phyloP scores from a whole-genome alignment of 2,113 vertebrate genomes.

The Coryphaenoides rupestris region DNA sequence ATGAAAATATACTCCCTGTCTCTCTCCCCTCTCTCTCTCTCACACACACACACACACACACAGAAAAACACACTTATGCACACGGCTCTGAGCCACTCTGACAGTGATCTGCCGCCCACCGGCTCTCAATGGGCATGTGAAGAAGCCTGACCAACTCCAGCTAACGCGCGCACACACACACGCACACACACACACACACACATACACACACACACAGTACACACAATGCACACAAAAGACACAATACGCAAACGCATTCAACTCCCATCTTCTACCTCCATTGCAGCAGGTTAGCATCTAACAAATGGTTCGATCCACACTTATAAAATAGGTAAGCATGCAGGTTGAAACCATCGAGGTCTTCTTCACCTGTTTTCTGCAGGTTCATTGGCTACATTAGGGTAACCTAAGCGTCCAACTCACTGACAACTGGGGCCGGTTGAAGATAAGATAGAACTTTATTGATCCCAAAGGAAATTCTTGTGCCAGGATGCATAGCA shows the following conservation, averaged over 20 bases:
- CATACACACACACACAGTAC: constrained; percentile 1
- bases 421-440: constrained; percentile 38
- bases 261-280: constrained; percentile 64
- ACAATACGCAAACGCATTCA: constrained; percentile 20
- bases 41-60: constrained; percentile 3
- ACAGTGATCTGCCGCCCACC: constrained; percentile 69
- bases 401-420: constrained; percentile 29
- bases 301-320: too few relatives aligned
- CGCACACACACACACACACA: background rate
- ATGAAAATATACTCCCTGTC: background rate
- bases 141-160: constrained; percentile 51
- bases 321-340: too few relatives aligned
- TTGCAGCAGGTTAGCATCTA: too few relatives aligned
- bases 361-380: too few relatives aligned
- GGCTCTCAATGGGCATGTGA: constrained; percentile 60
- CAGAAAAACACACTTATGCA: constrained; percentile 29
- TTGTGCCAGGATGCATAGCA: too few relatives aligned
- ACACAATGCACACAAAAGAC: background rate
- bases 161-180: background rate
- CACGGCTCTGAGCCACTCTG: constrained; percentile 59
- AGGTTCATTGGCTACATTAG: too few relatives aligned
- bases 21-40: background rate
- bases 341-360: too few relatives aligned
- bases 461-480: too few relatives aligned
- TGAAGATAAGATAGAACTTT: too few relatives aligned